Percentiles rank a stretch among this genome's conserved stretches.
Conservation (phyloP, 2,113 vertebrate species). For the Daboia siamensis region DNA sequence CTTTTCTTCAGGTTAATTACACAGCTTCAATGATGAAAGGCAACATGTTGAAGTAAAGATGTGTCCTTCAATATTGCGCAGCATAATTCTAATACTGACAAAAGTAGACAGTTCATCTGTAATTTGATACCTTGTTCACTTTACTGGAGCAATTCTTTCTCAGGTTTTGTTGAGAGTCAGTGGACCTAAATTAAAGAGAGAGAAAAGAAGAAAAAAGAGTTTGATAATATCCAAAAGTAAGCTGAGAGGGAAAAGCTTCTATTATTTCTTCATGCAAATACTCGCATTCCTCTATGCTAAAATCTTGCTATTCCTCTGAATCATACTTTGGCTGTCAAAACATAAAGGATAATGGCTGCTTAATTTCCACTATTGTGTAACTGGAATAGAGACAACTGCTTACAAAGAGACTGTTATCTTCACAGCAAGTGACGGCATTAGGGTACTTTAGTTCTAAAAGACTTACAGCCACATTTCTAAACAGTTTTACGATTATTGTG, state of each 20-base stretch:
- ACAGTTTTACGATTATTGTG: not conserved
- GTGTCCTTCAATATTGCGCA: not conserved
- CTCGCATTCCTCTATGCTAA: not conserved
- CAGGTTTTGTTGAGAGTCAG: not conserved
- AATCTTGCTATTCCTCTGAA: not conserved
- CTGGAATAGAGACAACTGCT: not conserved
- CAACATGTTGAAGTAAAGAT: not conserved
- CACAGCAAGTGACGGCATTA: not conserved
- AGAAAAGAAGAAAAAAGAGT: not conserved
- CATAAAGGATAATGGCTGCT: not conserved
- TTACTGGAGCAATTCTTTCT: not conserved
- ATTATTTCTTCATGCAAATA: not conserved
- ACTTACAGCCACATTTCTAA: not conserved
- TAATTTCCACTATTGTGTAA: not conserved
- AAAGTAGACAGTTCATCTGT: slow-evolving; percentile 3
- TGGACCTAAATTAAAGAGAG: slow-evolving; percentile 1
- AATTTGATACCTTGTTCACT: slow-evolving; percentile 3
- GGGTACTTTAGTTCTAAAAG: not conserved
- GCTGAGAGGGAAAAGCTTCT: not conserved
- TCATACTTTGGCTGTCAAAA: not conserved
- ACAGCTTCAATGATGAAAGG: not conserved
- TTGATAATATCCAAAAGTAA: not conserved
- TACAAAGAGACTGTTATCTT: not conserved
- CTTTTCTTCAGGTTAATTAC: not conserved
- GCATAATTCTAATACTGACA: not conserved